Evolutionary conservation across 1,140 invertebrate genomes (phyloP).

Genomic region (Fopius arisanus): DNA sequence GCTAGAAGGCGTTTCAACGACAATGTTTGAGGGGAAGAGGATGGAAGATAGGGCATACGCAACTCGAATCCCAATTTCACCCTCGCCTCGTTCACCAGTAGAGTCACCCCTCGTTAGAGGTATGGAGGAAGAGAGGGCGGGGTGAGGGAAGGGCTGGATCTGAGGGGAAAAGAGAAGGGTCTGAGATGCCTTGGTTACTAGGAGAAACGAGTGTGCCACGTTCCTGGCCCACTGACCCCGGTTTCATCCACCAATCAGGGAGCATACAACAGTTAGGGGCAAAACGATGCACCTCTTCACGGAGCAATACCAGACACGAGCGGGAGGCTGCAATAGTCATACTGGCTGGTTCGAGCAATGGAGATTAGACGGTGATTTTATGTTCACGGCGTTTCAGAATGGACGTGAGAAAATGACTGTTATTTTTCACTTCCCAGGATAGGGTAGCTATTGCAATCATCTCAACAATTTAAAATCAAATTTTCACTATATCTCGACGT

Average conservation of each 20-base stretch:
- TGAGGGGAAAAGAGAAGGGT: too few relatives aligned
- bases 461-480: too few relatives aligned
- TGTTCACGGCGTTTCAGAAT: background rate
- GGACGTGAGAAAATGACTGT: background rate
- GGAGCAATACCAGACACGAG: background rate
- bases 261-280: background rate
- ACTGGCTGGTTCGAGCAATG: background rate
- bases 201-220: slow-evolving; percentile 21
- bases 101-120: background rate
- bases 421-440: too few relatives aligned
- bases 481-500: too few relatives aligned
- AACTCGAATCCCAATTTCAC: slow-evolving; percentile 30
- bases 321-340: background rate
- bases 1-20: background rate
- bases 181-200: background rate
- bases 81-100: background rate
- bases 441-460: too few relatives aligned
- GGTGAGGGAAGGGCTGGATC: background rate
- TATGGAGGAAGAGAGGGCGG: background rate
- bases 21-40: background rate
- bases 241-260: slow-evolving; percentile 30
- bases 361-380: background rate
- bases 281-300: background rate
- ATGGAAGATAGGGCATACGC: slow-evolving; percentile 1
- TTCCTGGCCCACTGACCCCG: slow-evolving; percentile 35